Evolutionary conservation across 1,140 invertebrate species (phyloP), one percentile per base, ranked within the genome.

Genomic region (Calosoma granatense): DNA sequence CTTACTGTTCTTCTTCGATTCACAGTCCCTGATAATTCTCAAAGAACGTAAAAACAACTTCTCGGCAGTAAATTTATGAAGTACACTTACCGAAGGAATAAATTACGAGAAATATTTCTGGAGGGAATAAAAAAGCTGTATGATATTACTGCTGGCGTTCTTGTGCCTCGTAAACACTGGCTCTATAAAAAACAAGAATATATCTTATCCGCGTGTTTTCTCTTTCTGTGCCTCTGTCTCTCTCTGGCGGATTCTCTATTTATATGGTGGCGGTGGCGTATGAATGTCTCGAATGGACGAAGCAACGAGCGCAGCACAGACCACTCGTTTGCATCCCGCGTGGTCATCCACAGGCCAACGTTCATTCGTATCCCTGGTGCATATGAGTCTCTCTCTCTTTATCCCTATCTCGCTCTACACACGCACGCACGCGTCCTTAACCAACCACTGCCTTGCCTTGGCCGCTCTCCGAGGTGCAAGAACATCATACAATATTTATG

Each of bases 401-500:
- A n/a, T n/a, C n/a, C n/a, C n/a, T n/a, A n/a, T n/a, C n/a, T n/a
- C n/a, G n/a, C n/a, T n/a, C n/a, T n/a, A n/a, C n/a, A n/a, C n/a
- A n/a, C n/a, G n/a, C n/a, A n/a, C n/a, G n/a, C n/a, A n/a, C n/a
- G n/a, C n/a, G n/a, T n/a, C n/a, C n/a, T n/a, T n/a, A n/a, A n/a
- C n/a, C n/a, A n/a, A n/a, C n/a, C n/a, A n/a, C n/a, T n/a, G n/a
- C n/a, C n/a, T n/a, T n/a, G n/a, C n/a, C 9, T 11, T 11, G 17
- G 41, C 17, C 15, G 6, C 26, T 47, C 9, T 47, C 3, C 41
- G 9, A 6, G 6, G 41, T 47, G 41, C 41, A 47, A 47, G 41
- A 47, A 47, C 41, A 12, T 47, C 41, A 47, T 47, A 47, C 41
- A 47, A 47, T 47, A 47, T 47, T 47, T 47, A 47, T 47, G 41